A percentile compares a stretch with the other conserved stretches of the same genome.
Evolutionary conservation across 2,113 vertebrate species (phyloP).

Genomic region (Macaca mulatta): DNA sequence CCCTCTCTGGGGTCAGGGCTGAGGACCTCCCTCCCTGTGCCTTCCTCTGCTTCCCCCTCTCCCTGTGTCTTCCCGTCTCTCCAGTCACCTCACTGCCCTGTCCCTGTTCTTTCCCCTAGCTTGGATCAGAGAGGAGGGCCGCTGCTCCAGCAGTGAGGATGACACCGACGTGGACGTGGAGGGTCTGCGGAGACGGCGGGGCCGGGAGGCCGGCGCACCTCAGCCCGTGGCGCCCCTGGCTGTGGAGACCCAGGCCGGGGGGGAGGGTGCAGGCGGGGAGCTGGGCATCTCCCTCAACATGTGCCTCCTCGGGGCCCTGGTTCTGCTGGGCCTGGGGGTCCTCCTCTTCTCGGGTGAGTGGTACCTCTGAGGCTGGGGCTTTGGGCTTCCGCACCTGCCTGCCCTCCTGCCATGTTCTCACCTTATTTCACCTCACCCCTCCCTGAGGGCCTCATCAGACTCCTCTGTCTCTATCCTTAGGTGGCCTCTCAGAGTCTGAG

Average conservation of each 20-base stretch:
- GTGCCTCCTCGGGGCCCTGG: constrained; percentile 89
- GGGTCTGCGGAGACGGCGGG: constrained; percentile 76
- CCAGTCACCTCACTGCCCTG: neutral
- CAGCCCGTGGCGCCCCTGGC: rapidly evolving
- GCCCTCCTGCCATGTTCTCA: neutral
- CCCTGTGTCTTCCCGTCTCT: rapidly evolving
- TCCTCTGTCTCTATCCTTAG: constrained; percentile 79
- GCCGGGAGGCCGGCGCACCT: neutral
- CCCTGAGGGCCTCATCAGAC: rapidly evolving
- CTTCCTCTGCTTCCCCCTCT: neutral
- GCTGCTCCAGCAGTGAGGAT: constrained; percentile 71
- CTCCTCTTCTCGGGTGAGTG: constrained; percentile 89
- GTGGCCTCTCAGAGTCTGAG: constrained; percentile 84
- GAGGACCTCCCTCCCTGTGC: neutral
- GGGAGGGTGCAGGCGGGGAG: constrained; percentile 7
- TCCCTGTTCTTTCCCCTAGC: neutral
- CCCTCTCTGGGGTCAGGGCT: neutral
- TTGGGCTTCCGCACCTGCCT: neutral
- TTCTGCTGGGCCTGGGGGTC: constrained; percentile 87
- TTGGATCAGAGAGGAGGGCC: constrained; percentile 37
- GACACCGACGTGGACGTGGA: constrained; percentile 61
- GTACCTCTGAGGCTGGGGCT: neutral
- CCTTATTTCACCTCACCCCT: rapidly evolving
- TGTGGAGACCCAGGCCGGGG: neutral
- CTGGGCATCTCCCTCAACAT: constrained; percentile 86